Base-by-base conservation (phyloP, 2,113 vertebrate genomes). In the Xiphophorus maculatus region DNA sequence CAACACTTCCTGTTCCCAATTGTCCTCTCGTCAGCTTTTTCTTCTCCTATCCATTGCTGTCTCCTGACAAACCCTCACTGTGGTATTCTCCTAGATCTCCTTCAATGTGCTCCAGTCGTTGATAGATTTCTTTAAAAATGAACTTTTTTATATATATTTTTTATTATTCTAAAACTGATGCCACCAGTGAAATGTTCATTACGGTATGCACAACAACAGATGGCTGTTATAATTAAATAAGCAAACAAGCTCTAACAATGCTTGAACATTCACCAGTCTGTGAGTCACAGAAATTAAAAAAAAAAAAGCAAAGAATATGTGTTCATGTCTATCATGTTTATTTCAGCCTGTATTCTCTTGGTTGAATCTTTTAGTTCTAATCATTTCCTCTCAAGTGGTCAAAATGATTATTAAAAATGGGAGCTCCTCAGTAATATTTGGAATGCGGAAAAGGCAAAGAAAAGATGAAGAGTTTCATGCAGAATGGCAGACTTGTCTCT, bases 401-500 rank as follows among this genome's bases (percentile, higher is more conserved):
- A 28, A 79, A 74, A 40, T 40, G 62, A 63, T 40, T 5, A 37
- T 75, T 54, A n/a, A 77, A 74, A 77, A 69, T 73, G 69, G 62
- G 74, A 42, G 14, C 9, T 14, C 32, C 58, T 7, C 48, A 0
- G 9, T 58, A 66, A 76, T 69, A 58, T 84, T 74, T 4, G 1
- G n/a, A 68, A 58, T 58, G 51, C 25, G 30, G n/a, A 13, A 10
- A n/a, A 6, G 19, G 19, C 14, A 28, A 17, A 60, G 35, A 33
- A 51, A 73, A 79, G 42, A 73, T 64, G 85, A 81, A 66, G 44
- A 74, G 87, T 81, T 83, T 83, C 63, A 84, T 73, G 84, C 80
- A 82, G 84, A 86, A 83, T 85, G 83, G 83, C 82, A 86, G 87
- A 89, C 87, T 91, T 90, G 89, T 91, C 90, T 91, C 70, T 64